Percentiles rank a stretch among this genome's conserved stretches.
Conservation (phyloP, 2,888 invertebrate genomes). For the Napeogenes inachia region DNA sequence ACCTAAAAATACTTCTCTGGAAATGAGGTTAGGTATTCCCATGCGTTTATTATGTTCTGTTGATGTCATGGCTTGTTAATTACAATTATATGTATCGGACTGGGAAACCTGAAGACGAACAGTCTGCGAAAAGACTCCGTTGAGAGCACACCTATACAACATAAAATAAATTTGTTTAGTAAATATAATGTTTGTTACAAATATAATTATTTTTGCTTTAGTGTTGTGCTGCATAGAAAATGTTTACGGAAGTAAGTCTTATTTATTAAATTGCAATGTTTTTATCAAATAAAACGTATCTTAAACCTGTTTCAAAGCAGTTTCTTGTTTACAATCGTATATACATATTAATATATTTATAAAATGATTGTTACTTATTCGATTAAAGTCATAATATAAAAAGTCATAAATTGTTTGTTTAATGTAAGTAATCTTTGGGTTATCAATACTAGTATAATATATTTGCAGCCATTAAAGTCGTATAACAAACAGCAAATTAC, state of each 20-base stretch:
- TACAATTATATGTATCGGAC: background rate
- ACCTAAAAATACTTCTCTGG: no score
- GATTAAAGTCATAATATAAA: no score
- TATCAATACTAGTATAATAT: no score
- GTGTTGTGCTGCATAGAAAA: background rate
- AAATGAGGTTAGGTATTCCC: no score
- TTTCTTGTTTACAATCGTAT: background rate
- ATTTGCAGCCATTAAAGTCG: no score
- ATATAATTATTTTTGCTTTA: background rate
- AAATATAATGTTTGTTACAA: background rate
- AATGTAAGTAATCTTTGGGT: no score
- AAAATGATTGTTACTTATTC: no score
- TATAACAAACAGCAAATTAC: no score
- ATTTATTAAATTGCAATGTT: background rate
- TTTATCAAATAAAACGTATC: background rate
- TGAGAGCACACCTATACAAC: background rate
- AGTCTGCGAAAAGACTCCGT: background rate
- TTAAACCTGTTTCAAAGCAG: slow-evolving; percentile 2
- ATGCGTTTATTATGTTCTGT: background rate
- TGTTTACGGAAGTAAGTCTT: slow-evolving; percentile 1
- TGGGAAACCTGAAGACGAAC: background rate
- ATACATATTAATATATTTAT: background rate
- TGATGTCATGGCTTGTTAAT: background rate
- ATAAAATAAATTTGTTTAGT: background rate
- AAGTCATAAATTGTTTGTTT: no score